phyloP scores from a whole-genome alignment of 2,888 invertebrate species.

The Shargacucullia verbasci region DNA sequence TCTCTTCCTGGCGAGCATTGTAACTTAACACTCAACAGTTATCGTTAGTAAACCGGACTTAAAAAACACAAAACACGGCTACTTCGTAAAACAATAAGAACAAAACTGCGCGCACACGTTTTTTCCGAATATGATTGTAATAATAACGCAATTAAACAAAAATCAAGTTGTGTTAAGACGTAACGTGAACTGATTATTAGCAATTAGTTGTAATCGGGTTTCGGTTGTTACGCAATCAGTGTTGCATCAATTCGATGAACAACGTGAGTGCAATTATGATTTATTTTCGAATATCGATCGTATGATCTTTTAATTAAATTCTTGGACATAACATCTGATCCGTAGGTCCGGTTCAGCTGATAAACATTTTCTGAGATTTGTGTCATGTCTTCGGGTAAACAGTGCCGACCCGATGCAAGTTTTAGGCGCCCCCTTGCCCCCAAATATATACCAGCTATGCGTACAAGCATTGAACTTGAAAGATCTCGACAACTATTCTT shows the following conservation, averaged over 20 bases:
- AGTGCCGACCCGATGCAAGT: too few relatives aligned
- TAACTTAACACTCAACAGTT: neutral
- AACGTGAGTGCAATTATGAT: neutral
- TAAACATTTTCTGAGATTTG: too few relatives aligned
- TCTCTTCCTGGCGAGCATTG: slow-evolving; percentile 47
- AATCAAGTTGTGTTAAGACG: slow-evolving; percentile 28
- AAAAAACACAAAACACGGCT: slow-evolving; percentile 36
- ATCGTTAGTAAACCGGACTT: slow-evolving; percentile 28
- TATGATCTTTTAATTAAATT: neutral
- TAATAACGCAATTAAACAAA: slow-evolving; percentile 40
- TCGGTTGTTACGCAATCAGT: slow-evolving; percentile 19
- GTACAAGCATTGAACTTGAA: too few relatives aligned
- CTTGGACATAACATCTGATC: too few relatives aligned
- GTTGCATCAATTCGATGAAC: slow-evolving; percentile 27
- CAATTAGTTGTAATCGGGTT: slow-evolving; percentile 35
- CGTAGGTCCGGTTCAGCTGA: too few relatives aligned
- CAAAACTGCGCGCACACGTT: slow-evolving; percentile 26
- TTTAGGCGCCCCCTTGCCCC: too few relatives aligned
- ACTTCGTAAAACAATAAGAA: slow-evolving; percentile 25
- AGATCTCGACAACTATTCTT: too few relatives aligned
- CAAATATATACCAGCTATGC: too few relatives aligned
- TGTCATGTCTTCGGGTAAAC: too few relatives aligned
- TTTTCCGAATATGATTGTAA: slow-evolving; percentile 23
- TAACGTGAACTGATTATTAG: slow-evolving; percentile 35
- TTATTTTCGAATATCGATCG: neutral